These are phyloP conservation scores for Dasysyrphus tricinctus DNA, from an alignment of 2,888 invertebrate genomes.

Conservation along the genomic window DNA sequence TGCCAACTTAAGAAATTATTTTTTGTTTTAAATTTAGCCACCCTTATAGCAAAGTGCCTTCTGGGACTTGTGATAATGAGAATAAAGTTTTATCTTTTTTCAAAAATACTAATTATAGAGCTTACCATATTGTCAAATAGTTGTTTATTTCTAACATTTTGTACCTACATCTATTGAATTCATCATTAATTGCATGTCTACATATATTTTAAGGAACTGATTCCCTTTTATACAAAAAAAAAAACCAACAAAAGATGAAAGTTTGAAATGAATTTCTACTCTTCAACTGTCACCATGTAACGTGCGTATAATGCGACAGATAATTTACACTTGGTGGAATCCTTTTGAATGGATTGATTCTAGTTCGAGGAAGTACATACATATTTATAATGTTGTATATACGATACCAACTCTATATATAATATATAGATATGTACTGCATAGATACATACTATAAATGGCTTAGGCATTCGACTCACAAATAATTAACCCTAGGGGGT, in stretches of 20 bases:
- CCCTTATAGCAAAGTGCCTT: too few species aligned
- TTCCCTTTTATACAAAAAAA: neutral
- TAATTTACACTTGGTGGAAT: neutral
- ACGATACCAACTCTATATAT: too few species aligned
- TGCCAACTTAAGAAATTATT: too few species aligned
- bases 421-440: too few species aligned
- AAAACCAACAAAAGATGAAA: neutral
- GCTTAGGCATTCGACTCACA: constrained; percentile 10
- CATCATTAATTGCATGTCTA: neutral
- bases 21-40: too few species aligned
- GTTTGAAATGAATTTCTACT: constrained; percentile 3
- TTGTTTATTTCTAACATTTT: too few species aligned
- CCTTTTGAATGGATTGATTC: neutral
- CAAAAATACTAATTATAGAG: too few species aligned
- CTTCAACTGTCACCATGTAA: neutral
- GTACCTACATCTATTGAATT: neutral
- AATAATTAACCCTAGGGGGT: constrained; percentile 59
- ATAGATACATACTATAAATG: neutral
- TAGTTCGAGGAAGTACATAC: neutral
- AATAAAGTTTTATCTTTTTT: too few species aligned
- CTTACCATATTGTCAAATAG: too few species aligned
- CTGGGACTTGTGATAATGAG: too few species aligned
- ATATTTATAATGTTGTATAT: too few species aligned
- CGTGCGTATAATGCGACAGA: neutral
- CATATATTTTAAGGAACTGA: neutral